These are phyloP conservation scores for Metallyticus violacea DNA, from an alignment of 2,888 invertebrate genomes.

Conservation along the genomic window DNA sequence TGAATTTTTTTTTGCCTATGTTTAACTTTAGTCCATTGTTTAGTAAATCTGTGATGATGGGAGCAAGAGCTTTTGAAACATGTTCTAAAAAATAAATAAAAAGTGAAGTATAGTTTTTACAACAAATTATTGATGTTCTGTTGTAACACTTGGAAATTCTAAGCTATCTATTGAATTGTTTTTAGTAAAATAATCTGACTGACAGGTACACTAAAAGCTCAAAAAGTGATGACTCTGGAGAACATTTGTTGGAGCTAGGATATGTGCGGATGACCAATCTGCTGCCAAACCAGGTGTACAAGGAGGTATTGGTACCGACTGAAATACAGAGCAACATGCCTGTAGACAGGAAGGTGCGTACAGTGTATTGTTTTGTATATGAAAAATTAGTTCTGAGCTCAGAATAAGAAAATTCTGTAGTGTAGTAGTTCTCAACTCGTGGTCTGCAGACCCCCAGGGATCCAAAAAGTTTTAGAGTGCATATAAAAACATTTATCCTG, in stretches of 20 bases:
- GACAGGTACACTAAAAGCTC: conserved; percentile 90
- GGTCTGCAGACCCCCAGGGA: too few species aligned
- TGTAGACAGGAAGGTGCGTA: conserved; percentile 71
- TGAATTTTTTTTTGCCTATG: too few species aligned
- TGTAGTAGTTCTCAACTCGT: too few species aligned
- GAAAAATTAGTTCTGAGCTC: too few species aligned
- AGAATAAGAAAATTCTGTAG: too few species aligned
- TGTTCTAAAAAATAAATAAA: background rate
- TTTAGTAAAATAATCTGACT: background rate
- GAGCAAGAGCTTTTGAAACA: too few species aligned
- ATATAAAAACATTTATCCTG: too few species aligned
- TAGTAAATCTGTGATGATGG: too few species aligned
- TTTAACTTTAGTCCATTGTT: too few species aligned
- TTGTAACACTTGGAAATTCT: background rate
- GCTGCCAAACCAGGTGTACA: conserved; percentile 90
- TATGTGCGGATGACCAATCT: conserved; percentile 94
- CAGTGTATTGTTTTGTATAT: too few species aligned
- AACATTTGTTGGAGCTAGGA: conserved; percentile 93
- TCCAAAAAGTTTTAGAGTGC: too few species aligned
- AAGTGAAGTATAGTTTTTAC: background rate
- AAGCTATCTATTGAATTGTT: background rate
- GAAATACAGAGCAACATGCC: conserved; percentile 84
- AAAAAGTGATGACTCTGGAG: conserved; percentile 94
- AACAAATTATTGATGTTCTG: background rate
- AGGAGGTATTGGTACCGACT: conserved; percentile 78